Conservation (phyloP, 2,113 vertebrate species). For the Entosphenus tridentatus region DNA sequence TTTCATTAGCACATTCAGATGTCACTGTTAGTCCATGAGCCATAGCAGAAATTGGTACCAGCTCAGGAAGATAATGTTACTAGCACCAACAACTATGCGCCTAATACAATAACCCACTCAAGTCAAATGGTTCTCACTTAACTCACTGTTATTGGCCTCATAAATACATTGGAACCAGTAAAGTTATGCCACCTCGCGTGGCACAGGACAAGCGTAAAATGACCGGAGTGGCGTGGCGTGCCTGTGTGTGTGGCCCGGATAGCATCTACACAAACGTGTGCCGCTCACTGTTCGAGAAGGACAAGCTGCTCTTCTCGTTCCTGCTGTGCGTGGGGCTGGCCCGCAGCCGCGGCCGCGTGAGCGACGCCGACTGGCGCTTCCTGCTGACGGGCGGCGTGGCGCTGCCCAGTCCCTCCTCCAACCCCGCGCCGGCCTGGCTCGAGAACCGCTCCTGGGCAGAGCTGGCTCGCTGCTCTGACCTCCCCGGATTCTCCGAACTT, state of each 20-base stretch:
- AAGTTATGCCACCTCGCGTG: background rate
- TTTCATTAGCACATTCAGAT: too few species aligned
- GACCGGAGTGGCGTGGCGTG: background rate
- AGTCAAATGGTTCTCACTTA: too few species aligned
- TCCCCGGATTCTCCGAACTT: slow-evolving; percentile 14
- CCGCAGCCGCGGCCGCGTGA: slow-evolving; percentile 19
- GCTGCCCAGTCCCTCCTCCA: slow-evolving; percentile 16
- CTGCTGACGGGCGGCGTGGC: slow-evolving; percentile 16
- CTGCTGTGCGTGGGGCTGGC: slow-evolving; percentile 19
- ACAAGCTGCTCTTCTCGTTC: slow-evolving; percentile 21
- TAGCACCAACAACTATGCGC: too few species aligned
- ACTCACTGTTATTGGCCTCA: too few species aligned
- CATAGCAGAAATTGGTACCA: too few species aligned
- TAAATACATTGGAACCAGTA: background rate
- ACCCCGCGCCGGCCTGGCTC: slow-evolving; percentile 18
- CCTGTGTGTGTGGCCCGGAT: slow-evolving; percentile 11
- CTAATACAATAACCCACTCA: too few species aligned
- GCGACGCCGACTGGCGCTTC: slow-evolving; percentile 19
- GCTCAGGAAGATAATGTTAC: too few species aligned
- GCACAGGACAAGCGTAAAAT: background rate
- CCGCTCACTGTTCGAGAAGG: slow-evolving; percentile 18
- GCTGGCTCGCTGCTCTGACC: slow-evolving; percentile 16
- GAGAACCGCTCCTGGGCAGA: slow-evolving; percentile 17
- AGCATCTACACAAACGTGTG: slow-evolving; percentile 16
- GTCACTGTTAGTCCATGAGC: too few species aligned